A percentile compares a stretch with the other conserved stretches of the same genome.
Conservation (phyloP, 2,797 vertebrate genomes). For the Sarcoramphus papa region DNA sequence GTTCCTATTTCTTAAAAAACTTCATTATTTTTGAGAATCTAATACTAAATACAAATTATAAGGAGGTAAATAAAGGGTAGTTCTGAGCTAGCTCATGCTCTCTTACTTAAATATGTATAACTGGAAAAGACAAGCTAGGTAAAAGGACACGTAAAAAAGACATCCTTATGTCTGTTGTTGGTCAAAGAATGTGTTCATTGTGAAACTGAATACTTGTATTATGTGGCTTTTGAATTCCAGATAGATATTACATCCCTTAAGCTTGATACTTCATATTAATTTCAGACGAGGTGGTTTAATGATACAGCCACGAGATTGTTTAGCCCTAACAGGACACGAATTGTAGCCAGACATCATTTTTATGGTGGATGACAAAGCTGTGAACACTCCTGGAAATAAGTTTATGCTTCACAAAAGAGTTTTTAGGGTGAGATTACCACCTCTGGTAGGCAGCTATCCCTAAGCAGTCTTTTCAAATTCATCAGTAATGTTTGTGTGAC, state of each 20-base stretch:
- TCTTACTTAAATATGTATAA: background rate
- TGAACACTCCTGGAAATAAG: background rate
- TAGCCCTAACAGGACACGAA: background rate
- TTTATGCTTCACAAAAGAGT: background rate
- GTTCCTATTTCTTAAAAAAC: background rate
- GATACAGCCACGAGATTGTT: background rate
- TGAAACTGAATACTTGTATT: background rate
- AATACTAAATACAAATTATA: background rate
- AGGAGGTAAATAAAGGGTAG: background rate
- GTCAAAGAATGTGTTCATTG: background rate
- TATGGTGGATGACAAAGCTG: background rate
- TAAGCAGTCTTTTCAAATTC: background rate
- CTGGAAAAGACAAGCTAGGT: background rate
- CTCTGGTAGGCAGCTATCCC: background rate
- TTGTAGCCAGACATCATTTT: background rate
- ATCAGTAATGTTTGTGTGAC: background rate
- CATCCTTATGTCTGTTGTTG: background rate
- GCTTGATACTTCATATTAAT: background rate
- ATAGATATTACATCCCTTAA: background rate
- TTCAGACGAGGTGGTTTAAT: background rate
- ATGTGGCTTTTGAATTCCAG: background rate
- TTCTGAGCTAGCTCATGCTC: background rate
- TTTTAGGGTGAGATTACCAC: background rate
- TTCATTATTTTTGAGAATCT: background rate
- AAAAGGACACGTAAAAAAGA: background rate